Conservation (phyloP, 2,113 vertebrate genomes). For the Gavialis gangeticus region DNA sequence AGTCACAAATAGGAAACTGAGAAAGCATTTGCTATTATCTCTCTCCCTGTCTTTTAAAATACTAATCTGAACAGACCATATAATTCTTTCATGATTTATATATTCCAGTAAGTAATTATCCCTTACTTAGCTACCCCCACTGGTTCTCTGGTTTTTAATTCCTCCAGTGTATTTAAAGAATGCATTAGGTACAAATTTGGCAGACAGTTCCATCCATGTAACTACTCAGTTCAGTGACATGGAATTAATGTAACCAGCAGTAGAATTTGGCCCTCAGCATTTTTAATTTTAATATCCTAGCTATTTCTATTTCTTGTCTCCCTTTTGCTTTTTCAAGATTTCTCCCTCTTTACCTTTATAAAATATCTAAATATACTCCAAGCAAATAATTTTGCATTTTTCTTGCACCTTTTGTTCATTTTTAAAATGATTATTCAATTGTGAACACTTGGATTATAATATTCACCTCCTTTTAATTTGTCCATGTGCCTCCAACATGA, state of each 20-base stretch:
- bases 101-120: neutral
- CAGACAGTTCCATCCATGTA: neutral
- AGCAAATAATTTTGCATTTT: neutral
- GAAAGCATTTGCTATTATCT: neutral
- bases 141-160: neutral
- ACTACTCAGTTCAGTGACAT: neutral
- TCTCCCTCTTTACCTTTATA: neutral
- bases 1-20: neutral
- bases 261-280: neutral
- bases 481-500: neutral
- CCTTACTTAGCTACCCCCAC: neutral
- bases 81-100: neutral
- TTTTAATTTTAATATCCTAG: neutral
- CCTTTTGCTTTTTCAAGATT: neutral
- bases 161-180: neutral
- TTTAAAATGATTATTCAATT: neutral
- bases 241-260: neutral
- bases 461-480: neutral
- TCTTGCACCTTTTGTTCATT: neutral
- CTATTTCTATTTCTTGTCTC: neutral
- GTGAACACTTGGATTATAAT: neutral
- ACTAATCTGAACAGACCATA: neutral
- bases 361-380: neutral
- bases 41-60: neutral
- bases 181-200: neutral